phyloP scores from a whole-genome alignment of 2,888 invertebrate genomes.

The Stratiomys singularior region DNA sequence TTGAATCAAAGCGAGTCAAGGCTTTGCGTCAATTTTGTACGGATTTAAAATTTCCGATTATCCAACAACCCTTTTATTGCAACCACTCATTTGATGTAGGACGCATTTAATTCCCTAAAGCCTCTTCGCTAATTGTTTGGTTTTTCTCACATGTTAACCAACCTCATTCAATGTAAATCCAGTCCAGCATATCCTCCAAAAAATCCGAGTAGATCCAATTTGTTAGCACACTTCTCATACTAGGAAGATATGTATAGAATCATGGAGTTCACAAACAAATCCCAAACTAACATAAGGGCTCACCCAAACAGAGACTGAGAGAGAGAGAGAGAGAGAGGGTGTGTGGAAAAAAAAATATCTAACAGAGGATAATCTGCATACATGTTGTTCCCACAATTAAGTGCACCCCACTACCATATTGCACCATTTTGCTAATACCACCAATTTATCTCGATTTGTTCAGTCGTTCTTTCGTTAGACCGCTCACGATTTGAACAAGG shows the following conservation, averaged over 20 bases:
- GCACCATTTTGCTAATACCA: constrained; percentile 42
- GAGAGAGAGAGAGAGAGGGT: too few species aligned
- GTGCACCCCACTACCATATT: constrained; percentile 27
- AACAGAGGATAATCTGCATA: constrained; percentile 43
- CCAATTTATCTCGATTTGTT: constrained; percentile 46
- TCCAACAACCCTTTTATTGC: background rate
- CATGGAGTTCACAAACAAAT: constrained; percentile 17
- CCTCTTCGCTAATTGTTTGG: constrained; percentile 43
- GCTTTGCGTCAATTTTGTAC: too few species aligned
- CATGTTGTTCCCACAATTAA: constrained; percentile 46
- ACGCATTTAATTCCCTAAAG: constrained; percentile 31
- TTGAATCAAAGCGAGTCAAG: too few species aligned
- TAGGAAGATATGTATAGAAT: constrained; percentile 3
- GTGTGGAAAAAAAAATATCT: constrained; percentile 31
- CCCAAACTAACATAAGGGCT: constrained; percentile 33
- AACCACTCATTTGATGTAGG: constrained; percentile 10
- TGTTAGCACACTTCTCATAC: background rate
- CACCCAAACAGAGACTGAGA: too few species aligned
- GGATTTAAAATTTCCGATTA: too few species aligned
- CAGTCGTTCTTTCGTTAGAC: constrained; percentile 28
- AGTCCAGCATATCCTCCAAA: constrained; percentile 1
- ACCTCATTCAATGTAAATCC: constrained; percentile 39
- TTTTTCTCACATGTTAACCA: constrained; percentile 26
- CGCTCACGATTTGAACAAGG: background rate
- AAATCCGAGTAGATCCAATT: constrained; percentile 9